Percentiles rank a stretch among this genome's conserved stretches.
These are phyloP conservation scores for Cancer borealis DNA, from an alignment of 2,888 invertebrate species.

Conservation along the genomic window DNA sequence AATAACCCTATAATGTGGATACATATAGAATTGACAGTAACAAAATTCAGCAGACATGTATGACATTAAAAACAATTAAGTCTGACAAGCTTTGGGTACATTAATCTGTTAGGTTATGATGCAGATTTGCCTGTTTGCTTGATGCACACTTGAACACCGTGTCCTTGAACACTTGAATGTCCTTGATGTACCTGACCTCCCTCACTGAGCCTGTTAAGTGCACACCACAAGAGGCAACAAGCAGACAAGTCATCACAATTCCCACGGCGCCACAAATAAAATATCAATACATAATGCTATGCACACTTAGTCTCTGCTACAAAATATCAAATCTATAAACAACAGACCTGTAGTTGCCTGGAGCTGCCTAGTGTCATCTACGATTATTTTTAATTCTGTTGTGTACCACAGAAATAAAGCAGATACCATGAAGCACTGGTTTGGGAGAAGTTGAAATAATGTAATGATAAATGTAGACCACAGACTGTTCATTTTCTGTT, in stretches of 20 bases:
- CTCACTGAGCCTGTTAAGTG: neutral
- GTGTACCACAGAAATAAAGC: conserved; percentile 34
- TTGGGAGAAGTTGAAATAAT: neutral
- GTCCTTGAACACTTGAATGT: neutral
- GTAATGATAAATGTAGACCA: conserved; percentile 50
- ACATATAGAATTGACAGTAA: conserved; percentile 41
- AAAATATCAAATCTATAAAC: conserved; percentile 56
- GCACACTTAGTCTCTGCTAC: conserved; percentile 49
- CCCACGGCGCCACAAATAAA: conserved; percentile 39
- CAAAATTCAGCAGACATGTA: conserved; percentile 54
- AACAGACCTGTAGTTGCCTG: conserved; percentile 23
- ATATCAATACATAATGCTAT: conserved; percentile 16
- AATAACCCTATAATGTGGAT: conserved; percentile 48
- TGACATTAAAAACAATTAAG: conserved; percentile 49
- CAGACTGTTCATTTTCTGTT: conserved; percentile 38
- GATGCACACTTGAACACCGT: neutral
- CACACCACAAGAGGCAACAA: neutral
- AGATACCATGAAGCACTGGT: conserved; percentile 17
- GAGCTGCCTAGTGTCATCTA: conserved; percentile 47
- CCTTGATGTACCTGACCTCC: neutral
- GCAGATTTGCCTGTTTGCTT: conserved; percentile 6
- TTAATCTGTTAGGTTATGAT: conserved; percentile 22
- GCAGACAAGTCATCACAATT: neutral
- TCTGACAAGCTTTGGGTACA: conserved; percentile 53
- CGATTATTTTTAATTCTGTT: conserved; percentile 30